Evolutionary conservation across 2,888 invertebrate genomes (phyloP), one percentile per base, ranked within the genome.

Genomic region (Alsophila aescularia): DNA sequence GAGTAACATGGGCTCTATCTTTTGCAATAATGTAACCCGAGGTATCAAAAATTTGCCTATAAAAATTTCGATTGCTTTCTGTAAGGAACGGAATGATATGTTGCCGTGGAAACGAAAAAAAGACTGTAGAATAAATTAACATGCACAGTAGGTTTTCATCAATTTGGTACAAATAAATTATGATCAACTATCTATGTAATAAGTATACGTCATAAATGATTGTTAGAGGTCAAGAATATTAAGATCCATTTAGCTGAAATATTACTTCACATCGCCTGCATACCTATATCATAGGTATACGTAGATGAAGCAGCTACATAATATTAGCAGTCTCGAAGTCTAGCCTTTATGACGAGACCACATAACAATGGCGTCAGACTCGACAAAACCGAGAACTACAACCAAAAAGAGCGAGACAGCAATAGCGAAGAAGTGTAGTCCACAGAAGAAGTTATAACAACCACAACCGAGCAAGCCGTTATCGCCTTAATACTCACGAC

Each of bases 401-500:
- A 57, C 58, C 43, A 60, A 48, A 60, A 43, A 63, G 75, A 82
- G 71, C 65, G 79, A 79, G 82, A 82, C 57, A 54, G 76, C 71
- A 47, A 72, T 64, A 75, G 56, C 58, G 56, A 64, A 69, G 72
- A 67, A 58, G 70, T 62, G 65, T 69, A 59, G 60, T 55, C 65
- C 55, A 62, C 59, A 52, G 61, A 41, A 52, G 13, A 35, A 37
- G 45, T 52, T 29, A 12, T 36, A 61, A 56, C n/a, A n/a, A 50
- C 41, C 37, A 43, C 15, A 50, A 48, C 24, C 15, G 32, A 31
- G 36, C 55, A 59, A 52, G 36, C 55, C 10, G 58, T 48, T 61
- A 58, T 59, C 54, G 44, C 44, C 24, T 34, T 35, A 52, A 50
- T 13, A 0, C 0, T 12, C 29, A 21, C 13, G 49, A 0, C 7